Evolutionary conservation across 2,888 invertebrate species (phyloP).

Genomic region (Lysandra bellargus): DNA sequence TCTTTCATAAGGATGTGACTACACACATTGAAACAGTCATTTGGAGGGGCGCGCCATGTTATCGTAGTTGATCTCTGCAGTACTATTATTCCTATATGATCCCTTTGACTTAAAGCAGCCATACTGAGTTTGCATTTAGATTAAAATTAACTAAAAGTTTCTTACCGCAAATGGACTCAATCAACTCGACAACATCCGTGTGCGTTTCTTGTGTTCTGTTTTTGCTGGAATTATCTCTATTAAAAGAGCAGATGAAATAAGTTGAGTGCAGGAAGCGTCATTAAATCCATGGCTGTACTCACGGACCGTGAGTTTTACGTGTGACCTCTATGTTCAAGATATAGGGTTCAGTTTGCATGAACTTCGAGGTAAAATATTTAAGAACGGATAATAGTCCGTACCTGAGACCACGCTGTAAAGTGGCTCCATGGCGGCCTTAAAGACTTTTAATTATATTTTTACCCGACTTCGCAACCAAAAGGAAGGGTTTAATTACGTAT

Average conservation of each 20-base stretch:
- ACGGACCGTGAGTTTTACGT: neutral
- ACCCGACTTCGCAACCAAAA: no score
- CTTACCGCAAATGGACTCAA: neutral
- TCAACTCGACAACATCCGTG: neutral
- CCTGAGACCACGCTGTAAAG: neutral
- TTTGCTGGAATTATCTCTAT: constrained; percentile 21
- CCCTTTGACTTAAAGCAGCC: no score
- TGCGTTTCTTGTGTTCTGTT: constrained; percentile 1
- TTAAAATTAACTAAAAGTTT: neutral
- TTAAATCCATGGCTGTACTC: neutral
- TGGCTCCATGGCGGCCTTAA: neutral
- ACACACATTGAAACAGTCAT: no score
- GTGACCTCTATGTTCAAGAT: neutral
- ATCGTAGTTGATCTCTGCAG: no score
- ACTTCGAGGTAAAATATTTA: neutral
- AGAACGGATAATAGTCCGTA: neutral
- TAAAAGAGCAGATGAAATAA: neutral
- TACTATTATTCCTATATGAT: no score
- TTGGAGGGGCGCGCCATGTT: no score
- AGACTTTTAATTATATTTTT: neutral
- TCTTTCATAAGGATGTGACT: no score
- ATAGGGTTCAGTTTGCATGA: neutral
- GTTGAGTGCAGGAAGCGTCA: constrained; percentile 34
- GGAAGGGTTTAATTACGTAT: no score
- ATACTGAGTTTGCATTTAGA: neutral